Conservation (phyloP, 2,797 vertebrate species). For the Rhinogobio ventralis region DNA sequence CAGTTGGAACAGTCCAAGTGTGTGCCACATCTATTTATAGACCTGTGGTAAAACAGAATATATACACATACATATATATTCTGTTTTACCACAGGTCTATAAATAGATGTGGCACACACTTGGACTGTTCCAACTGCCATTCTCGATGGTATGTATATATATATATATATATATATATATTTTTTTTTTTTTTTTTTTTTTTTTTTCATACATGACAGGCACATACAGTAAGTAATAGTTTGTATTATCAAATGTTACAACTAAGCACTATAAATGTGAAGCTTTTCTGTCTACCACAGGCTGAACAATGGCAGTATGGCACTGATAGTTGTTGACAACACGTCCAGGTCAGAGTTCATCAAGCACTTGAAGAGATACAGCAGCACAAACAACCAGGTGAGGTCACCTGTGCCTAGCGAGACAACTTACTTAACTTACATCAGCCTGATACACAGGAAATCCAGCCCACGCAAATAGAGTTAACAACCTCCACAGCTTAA, state of each 20-base stretch:
- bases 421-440: conserved; percentile 13
- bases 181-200: too few species aligned
- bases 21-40: too few species aligned
- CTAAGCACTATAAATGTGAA: background rate
- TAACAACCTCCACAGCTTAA: conserved; percentile 59
- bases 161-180: too few species aligned
- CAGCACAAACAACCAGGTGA: conserved; percentile 88
- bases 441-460: conserved; percentile 34
- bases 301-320: conserved; percentile 90
- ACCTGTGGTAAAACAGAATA: too few species aligned
- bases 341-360: conserved; percentile 91
- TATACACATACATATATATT: too few species aligned
- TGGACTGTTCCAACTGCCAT: too few species aligned
- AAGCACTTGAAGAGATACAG: conserved; percentile 92
- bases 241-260: background rate
- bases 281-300: conserved; percentile 69
- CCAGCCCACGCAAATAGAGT: conserved; percentile 56
- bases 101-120: too few species aligned
- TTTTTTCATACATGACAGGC: background rate
- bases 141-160: too few species aligned
- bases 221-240: background rate
- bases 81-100: too few species aligned
- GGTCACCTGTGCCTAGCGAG: conserved; percentile 28
- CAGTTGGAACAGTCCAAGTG: too few species aligned
- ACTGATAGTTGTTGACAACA: conserved; percentile 85